These are phyloP conservation scores for Diaperis boleti DNA, from an alignment of 2,888 invertebrate species.

Conservation along the genomic window DNA sequence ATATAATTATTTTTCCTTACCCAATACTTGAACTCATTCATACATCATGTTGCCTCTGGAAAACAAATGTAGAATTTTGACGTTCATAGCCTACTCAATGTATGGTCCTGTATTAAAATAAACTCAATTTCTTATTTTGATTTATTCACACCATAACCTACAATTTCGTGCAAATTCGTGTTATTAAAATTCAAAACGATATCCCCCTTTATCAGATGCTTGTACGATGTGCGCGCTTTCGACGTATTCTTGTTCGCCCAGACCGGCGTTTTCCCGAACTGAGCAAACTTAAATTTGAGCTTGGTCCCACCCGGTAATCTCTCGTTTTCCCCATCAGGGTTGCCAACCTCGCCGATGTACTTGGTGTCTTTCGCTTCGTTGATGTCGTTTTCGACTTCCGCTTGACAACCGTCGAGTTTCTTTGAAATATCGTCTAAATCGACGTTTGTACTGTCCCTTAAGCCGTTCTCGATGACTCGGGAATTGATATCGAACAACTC, in stretches of 20 bases:
- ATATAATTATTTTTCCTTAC: no score
- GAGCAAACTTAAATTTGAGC: conserved; percentile 57
- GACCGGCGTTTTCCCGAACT: conserved; percentile 50
- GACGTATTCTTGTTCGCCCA: conserved; percentile 47
- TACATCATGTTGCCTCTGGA: no score
- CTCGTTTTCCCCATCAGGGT: conserved; percentile 54
- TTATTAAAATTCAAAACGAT: conserved; percentile 59
- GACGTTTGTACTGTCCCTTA: conserved; percentile 41
- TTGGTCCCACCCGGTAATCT: conserved; percentile 53
- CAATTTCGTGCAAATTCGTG: conserved; percentile 60
- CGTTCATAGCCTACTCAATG: no score
- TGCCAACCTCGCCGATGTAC: conserved; percentile 55
- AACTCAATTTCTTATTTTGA: conserved; percentile 10
- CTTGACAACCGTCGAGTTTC: conserved; percentile 60
- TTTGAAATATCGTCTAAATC: conserved; percentile 58
- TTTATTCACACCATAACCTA: conserved; percentile 55
- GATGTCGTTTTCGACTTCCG: conserved; percentile 64
- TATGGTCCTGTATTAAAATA: no score
- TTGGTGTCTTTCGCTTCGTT: conserved; percentile 48
- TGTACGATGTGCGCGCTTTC: conserved; percentile 57
- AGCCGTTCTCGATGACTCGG: conserved; percentile 42
- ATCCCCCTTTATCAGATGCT: conserved; percentile 62
- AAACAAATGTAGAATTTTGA: no score
- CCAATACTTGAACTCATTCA: no score
- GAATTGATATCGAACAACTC: conserved; percentile 49